These are phyloP conservation scores for Drosophila ananassae DNA, from an alignment of 1,140 invertebrate species.

Conservation along the genomic window DNA sequence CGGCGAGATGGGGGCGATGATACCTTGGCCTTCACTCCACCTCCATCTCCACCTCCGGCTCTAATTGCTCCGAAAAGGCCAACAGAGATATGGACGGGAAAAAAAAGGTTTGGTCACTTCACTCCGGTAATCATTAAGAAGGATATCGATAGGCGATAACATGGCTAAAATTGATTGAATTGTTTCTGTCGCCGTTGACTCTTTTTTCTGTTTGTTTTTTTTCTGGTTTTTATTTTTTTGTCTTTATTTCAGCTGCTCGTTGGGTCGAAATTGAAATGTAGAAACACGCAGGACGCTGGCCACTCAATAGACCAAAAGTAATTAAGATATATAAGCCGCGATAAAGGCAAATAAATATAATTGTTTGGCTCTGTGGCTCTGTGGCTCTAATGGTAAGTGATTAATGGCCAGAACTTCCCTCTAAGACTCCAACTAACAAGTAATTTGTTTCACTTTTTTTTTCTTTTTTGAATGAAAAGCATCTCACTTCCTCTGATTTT, in stretches of 20 bases:
- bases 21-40: constrained; percentile 20
- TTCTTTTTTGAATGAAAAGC: too few relatives aligned
- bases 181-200: constrained; percentile 67
- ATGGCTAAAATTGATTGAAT: constrained; percentile 78
- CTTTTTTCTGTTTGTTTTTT: constrained; percentile 16
- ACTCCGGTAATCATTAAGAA: constrained; percentile 72
- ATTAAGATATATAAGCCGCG: constrained; percentile 81
- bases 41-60: constrained; percentile 30
- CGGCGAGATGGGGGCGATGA: constrained; percentile 55
- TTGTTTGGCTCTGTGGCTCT: constrained; percentile 58
- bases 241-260: constrained; percentile 61
- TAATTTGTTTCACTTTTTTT: too few relatives aligned
- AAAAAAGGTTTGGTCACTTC: constrained; percentile 72
- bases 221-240: constrained; percentile 11
- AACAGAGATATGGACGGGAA: constrained; percentile 2
- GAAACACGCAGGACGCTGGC: constrained; percentile 30
- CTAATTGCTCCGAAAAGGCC: constrained; percentile 40
- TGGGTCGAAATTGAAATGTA: constrained; percentile 73
- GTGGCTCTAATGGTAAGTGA: constrained; percentile 71
- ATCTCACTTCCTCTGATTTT: too few relatives aligned
- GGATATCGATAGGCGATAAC: constrained; percentile 80
- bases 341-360: constrained; percentile 82
- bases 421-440: too few relatives aligned
- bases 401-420: constrained; percentile 37
- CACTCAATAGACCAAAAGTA: constrained; percentile 79